Conservation (phyloP, 2,797 vertebrate species). For the Etheostoma nigrum region DNA sequence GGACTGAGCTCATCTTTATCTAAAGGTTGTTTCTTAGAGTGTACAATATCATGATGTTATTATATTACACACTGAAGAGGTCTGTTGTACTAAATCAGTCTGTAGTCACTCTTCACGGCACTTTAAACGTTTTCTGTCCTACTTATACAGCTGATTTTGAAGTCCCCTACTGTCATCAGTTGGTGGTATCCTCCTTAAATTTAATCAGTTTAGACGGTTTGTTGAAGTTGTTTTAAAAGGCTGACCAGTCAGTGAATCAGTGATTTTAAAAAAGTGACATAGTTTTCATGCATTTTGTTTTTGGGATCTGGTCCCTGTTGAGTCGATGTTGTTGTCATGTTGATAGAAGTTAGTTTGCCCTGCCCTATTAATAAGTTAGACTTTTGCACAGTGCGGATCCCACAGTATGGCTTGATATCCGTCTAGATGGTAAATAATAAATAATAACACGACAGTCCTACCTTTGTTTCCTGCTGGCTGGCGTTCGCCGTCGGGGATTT, state of each 20-base stretch:
- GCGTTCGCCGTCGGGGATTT: slow-evolving; percentile 78
- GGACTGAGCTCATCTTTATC: background rate
- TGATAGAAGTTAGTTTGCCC: slow-evolving; percentile 33
- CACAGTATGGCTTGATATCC: background rate
- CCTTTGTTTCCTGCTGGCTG: slow-evolving; percentile 87
- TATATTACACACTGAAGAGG: background rate
- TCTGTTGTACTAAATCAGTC: background rate
- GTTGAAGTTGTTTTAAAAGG: slow-evolving; percentile 16
- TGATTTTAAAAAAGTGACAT: background rate
- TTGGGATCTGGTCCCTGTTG: slow-evolving; percentile 5
- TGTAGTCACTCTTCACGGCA: background rate
- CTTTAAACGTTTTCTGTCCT: slow-evolving; percentile 15
- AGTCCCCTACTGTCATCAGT: background rate
- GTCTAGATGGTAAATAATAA: background rate
- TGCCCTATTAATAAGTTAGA: slow-evolving; percentile 8
- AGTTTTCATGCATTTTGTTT: slow-evolving; percentile 6
- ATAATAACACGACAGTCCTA: slow-evolving; percentile 55
- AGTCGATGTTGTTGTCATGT: slow-evolving; percentile 13
- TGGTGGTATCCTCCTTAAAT: background rate
- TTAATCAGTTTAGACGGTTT: background rate
- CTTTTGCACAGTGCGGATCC: background rate
- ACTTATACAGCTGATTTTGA: background rate
- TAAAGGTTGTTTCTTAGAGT: background rate
- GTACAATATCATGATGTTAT: background rate
- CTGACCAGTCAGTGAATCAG: background rate